Evolutionary conservation across 2,113 vertebrate species (phyloP), one percentile per base, ranked within the genome.

Genomic region (Triplophysa rosa): DNA sequence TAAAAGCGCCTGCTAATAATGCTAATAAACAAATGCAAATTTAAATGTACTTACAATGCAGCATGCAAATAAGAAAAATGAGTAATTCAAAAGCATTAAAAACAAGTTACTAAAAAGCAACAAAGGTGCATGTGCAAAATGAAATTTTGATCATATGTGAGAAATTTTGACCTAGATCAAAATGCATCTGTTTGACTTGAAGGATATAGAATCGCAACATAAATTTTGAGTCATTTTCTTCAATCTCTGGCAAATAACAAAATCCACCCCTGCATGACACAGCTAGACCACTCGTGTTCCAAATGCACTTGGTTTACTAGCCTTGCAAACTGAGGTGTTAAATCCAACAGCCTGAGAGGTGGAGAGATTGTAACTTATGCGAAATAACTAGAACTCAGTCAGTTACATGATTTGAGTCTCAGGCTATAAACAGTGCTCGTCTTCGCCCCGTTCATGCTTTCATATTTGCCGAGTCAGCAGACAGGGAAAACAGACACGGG

Each of bases 341-440:
- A 78, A 80, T 62, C 85, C 66, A 70, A 59, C 77, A 82, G 84
- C 37, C 58, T 83, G 68, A 83, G 84, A 54, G 47, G 5, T 69
- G 81, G 84, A 88, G 19, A 69, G 86, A 88, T 88, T 79, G 56
- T 67, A 26, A 75, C 71, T 45, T 85, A 89, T 86, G 86, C 13
- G 24, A 78, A 83, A 64, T 45, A 79, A 82, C 61, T 78, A 86
- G 85, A 86, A 75, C 8, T 58, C 73, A 69, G 78, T 52, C 83
- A 80, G 67, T 33, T 62, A 29, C 66, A 54, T 33, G 61, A 70
- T 77, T 33, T 76, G 83, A 70, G 77, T 59, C 68, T 69, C 63
- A 12, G 77, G 58, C 61, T 68, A 47, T 75, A 64, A 68, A 64
- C 68, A 73, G 45, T 8, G 26, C 63, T 63, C 42, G 16, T 74